Evolutionary conservation across 2,113 vertebrate species (phyloP), one percentile per base, ranked within the genome.

Genomic region (Ariopsis seemanni): DNA sequence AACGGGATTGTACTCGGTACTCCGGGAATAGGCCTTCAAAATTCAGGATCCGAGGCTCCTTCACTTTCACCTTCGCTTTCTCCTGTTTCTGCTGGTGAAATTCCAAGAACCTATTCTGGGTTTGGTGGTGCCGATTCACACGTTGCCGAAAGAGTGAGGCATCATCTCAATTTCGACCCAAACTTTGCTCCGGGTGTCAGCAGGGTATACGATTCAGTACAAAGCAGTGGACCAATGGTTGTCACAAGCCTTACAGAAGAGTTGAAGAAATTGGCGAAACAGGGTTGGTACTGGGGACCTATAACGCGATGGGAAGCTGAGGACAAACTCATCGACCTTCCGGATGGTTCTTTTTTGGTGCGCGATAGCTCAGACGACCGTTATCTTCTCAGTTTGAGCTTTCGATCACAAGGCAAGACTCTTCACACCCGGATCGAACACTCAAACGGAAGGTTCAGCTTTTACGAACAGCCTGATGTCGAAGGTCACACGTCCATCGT

Each of bases 271-370:
- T 96, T 99, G 80, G 98, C 98, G 0, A 97, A 95, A 87, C 98
- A 99, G 93, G 98, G 98, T 74, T 99, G 98, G 98, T 99, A 99
- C 96, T 99, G 98, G 98, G 98, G 98, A 4, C 98, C 98, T 0
- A 99, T 99, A 92, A 99, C 98, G 1, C 96, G 97, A 75, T 99
- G 98, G 98, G 98, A 99, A 90, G 98, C 98, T 0, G 98, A 99
- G 90, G 98, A 98, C 86, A 99, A 99, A 92, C 94, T 99, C 78
- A 93, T 97, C 62, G 97, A 97, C 84, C 95, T 99, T 93, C 96
- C 95, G 0, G 97, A 98, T 22, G 98, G 98, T 69, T 99, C 98
- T 0, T 99, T 99, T 91, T 95, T 99, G 0, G 98, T 99, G 71
- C 96, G 98, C 88, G 98, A 99, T 90, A 99, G 98, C 91, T 99